A percentile compares a stretch with the other conserved stretches of the same genome.
Evolutionary conservation across 2,113 vertebrate genomes (phyloP).

Genomic region (Deroptyus accipitrinus): DNA sequence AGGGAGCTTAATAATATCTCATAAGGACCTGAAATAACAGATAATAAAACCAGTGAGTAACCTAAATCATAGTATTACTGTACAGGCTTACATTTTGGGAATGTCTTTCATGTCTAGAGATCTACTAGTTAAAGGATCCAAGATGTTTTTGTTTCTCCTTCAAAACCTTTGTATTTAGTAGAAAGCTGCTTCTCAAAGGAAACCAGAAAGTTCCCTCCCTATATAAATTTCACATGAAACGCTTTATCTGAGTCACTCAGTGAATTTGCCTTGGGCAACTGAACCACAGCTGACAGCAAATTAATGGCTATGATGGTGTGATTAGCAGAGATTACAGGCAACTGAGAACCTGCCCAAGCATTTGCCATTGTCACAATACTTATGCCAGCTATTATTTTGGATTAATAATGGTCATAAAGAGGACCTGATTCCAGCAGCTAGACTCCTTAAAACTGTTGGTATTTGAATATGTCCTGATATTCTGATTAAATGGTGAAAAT

Average conservation of each 20-base stretch:
- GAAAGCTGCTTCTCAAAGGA: not conserved
- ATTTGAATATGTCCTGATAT: not conserved
- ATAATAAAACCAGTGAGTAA: not conserved
- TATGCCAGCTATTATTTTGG: constrained; percentile 63
- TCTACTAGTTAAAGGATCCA: not conserved
- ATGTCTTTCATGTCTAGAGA: not conserved
- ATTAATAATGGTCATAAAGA: constrained; percentile 69
- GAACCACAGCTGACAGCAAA: constrained; percentile 78
- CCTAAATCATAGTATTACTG: not conserved
- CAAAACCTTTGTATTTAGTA: not conserved
- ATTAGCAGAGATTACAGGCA: constrained; percentile 77
- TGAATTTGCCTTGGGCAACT: constrained; percentile 65
- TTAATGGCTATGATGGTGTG: constrained; percentile 77
- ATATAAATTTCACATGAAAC: constrained; percentile 70
- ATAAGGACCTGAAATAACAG: not conserved
- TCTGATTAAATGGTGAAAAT: not conserved
- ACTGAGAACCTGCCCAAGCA: constrained; percentile 67
- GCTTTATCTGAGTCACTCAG: constrained; percentile 72
- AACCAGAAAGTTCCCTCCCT: constrained; percentile 29
- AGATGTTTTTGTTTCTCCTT: not conserved
- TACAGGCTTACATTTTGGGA: not conserved
- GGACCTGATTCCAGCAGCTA: constrained; percentile 14
- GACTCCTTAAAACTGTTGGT: not conserved
- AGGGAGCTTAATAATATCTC: not conserved
- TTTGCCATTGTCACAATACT: constrained; percentile 70